phyloP scores from a whole-genome alignment of 1,140 invertebrate genomes.

The Watersipora subatra region DNA sequence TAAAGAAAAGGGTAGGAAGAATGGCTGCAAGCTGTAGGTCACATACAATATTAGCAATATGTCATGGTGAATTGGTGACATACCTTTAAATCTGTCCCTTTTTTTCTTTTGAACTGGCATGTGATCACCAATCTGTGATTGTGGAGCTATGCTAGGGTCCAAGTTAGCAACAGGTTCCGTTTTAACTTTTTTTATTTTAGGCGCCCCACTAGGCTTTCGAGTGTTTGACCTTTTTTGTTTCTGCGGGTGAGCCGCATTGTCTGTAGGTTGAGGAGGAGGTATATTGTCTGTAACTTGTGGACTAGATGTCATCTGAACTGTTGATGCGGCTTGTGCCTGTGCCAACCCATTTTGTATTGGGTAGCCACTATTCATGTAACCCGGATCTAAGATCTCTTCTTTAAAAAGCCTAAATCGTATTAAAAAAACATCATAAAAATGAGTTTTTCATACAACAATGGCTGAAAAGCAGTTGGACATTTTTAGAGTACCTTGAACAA shows the following conservation, averaged over 20 bases:
- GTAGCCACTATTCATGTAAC: too few species aligned
- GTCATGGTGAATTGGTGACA: slow-evolving; percentile 40
- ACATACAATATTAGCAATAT: neutral
- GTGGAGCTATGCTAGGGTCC: slow-evolving; percentile 13
- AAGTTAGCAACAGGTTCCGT: neutral
- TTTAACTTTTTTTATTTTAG: neutral
- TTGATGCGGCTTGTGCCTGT: neutral
- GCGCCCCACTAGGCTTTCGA: neutral
- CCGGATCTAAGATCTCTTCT: neutral
- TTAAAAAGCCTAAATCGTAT: neutral
- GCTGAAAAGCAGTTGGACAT: neutral
- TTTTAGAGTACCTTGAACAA: neutral
- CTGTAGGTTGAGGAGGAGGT: neutral
- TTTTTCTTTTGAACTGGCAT: slow-evolving; percentile 64
- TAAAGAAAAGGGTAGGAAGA: neutral
- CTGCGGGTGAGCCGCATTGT: neutral
- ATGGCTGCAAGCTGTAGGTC: neutral
- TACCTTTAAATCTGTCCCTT: slow-evolving; percentile 88
- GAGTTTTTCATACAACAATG: neutral
- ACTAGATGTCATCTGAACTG: neutral
- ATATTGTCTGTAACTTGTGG: neutral
- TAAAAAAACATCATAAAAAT: too few species aligned
- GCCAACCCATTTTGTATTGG: too few species aligned
- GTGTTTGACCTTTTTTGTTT: neutral
- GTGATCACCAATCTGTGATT: slow-evolving; percentile 39